Evolutionary conservation across 2,888 invertebrate species (phyloP), one percentile per base, ranked within the genome.

Genomic region (Clusia tigrina): DNA sequence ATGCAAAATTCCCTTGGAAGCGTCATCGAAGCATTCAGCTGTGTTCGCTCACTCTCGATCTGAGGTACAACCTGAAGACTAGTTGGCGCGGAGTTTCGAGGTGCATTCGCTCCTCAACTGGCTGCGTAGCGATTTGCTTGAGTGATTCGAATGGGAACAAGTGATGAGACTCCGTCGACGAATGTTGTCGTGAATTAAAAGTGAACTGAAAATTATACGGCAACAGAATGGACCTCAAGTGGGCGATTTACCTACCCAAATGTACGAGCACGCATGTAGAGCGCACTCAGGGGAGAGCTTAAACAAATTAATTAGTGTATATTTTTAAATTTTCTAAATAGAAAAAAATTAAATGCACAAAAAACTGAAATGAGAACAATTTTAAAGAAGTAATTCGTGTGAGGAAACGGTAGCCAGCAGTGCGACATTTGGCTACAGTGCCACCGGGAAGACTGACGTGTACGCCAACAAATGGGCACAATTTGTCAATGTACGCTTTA

Each of bases 271-370:
- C 48, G 6, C 6, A 32, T 6, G 6, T 9, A 32, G 32, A 9
- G 32, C 51, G 62, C 48, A 20, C 55, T 9, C 24, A 2, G 6
- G 25, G 17, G 15, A 26, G n/a, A 57, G 25, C 37, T 38, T 22
- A n/a, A 53, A 59, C 58, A 53, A 74, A 74, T 74, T 74, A 74
- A 74, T 74, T 74, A 74, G 74, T 75, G 72, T 72, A 77, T 74
- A 74, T 74, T 74, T 77, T 77, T 74, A 77, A 77, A 74, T 76
- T n/a, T n/a, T n/a, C n/a, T n/a, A n/a, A n/a, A n/a, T n/a, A n/a
- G n/a, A n/a, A n/a, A n/a, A n/a, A n/a, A n/a, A n/a, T n/a, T n/a
- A n/a, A n/a, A n/a, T n/a, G n/a, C n/a, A n/a, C n/a, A n/a, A n/a
- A 65, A 75, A 65, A 66, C 32, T 12, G 32, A 32, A 32, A n/a